phyloP scores from a whole-genome alignment of 2,113 vertebrate species.

The Platysteira castanea region DNA sequence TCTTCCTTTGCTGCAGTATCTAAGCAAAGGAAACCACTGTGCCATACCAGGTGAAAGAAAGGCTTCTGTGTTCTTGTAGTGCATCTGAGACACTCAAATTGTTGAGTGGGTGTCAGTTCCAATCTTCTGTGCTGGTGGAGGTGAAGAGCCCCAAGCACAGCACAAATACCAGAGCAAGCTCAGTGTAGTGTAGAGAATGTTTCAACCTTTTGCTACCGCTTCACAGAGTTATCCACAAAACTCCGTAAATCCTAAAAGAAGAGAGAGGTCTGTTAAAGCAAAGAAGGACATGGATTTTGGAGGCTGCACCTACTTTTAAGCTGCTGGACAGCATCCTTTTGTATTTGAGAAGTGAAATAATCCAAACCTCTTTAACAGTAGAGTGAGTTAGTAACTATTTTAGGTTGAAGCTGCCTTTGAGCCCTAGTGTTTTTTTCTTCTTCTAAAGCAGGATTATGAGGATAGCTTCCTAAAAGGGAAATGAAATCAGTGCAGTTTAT shows the following conservation, averaged over 20 bases:
- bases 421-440: neutral
- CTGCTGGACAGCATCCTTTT: neutral
- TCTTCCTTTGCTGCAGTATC: neutral
- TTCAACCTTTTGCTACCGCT: neutral
- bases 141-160: neutral
- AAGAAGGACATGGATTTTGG: neutral
- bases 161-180: neutral
- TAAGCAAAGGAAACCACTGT: neutral
- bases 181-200: neutral
- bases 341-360: neutral
- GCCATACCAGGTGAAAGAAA: neutral
- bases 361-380: neutral
- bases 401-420: conserved; percentile 1
- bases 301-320: neutral
- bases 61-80: neutral
- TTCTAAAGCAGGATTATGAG: conserved; percentile 49
- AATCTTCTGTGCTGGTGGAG: neutral
- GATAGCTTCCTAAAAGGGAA: conserved; percentile 48
- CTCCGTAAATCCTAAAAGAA: accelerated
- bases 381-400: conserved; percentile 1
- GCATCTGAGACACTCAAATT: neutral
- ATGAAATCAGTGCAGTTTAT: conserved; percentile 45
- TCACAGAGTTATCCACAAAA: neutral
- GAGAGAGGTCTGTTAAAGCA: neutral
- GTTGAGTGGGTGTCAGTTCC: neutral